A percentile compares a stretch with the other conserved stretches of the same genome.
Conservation (phyloP, 2,888 invertebrate genomes). For the Heliconius ismenius region DNA sequence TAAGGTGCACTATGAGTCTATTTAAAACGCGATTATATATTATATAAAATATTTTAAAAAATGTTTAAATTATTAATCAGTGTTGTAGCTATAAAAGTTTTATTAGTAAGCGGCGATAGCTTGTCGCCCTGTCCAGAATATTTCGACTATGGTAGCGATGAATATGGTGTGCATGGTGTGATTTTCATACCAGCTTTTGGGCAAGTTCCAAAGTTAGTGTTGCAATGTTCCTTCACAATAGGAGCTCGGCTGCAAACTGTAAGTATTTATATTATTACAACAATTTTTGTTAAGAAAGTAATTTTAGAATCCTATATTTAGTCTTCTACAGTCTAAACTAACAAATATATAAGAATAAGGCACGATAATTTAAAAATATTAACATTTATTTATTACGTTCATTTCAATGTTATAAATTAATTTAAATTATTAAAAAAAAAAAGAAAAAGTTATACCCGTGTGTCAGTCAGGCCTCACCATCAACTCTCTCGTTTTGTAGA, state of each 20-base stretch:
- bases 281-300: not conserved
- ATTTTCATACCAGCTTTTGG: constrained; percentile 55
- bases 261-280: constrained; percentile 19
- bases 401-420: no score
- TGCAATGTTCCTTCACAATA: constrained; percentile 62
- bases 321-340: no score
- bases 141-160: constrained; percentile 62
- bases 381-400: no score
- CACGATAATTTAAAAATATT: no score
- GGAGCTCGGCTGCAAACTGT: constrained; percentile 49
- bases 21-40: not conserved
- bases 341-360: no score
- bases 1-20: constrained; percentile 36
- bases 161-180: constrained; percentile 55
- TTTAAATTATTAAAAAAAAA: no score
- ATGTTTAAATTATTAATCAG: constrained; percentile 47
- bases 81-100: constrained; percentile 51
- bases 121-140: constrained; percentile 64
- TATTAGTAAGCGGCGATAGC: constrained; percentile 53
- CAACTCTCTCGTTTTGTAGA: no score
- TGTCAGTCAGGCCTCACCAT: no score
- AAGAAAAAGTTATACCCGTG: no score
- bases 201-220: constrained; percentile 52
- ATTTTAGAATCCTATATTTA: not conserved
- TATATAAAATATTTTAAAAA: constrained; percentile 39